A percentile compares a stretch with the other conserved stretches of the same genome.
phyloP scores from a whole-genome alignment of 2,888 invertebrate genomes.

The Agrochola circellaris region DNA sequence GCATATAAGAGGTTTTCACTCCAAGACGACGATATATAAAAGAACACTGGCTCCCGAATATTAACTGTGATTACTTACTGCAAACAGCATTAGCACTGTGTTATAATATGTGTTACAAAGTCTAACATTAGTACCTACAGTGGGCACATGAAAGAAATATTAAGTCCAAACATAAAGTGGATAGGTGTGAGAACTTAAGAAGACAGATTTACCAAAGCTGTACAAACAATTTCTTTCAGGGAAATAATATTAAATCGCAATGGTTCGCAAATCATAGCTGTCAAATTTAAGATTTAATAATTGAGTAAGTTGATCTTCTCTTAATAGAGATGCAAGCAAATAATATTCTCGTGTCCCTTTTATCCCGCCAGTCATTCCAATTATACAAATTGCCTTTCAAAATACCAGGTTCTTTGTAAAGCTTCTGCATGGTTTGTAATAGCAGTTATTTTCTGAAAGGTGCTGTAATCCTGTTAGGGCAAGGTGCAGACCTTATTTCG shows the following conservation, averaged over 20 bases:
- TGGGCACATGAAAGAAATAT: neutral
- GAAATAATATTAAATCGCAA: neutral
- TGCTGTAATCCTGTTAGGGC: neutral
- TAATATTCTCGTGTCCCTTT: neutral
- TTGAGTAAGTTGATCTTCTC: neutral
- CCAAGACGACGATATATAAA: too few relatives aligned
- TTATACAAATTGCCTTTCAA: neutral
- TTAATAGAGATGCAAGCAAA: neutral
- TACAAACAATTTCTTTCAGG: neutral
- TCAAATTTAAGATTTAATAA: neutral
- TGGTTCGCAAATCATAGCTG: neutral
- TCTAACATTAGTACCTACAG: neutral
- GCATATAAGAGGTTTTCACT: too few relatives aligned
- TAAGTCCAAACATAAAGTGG: too few relatives aligned
- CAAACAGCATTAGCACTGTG: neutral
- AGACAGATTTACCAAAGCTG: neutral
- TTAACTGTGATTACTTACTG: neutral
- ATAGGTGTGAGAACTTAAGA: too few relatives aligned
- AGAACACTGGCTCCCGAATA: neutral
- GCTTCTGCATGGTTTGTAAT: neutral
- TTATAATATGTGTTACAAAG: neutral
- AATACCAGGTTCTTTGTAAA: neutral
- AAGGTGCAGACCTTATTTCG: slow-evolving; percentile 9
- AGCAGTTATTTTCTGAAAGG: neutral
- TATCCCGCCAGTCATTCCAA: neutral